Evolutionary conservation across 2,888 invertebrate species (phyloP).

Genomic region (Agrilus mali): DNA sequence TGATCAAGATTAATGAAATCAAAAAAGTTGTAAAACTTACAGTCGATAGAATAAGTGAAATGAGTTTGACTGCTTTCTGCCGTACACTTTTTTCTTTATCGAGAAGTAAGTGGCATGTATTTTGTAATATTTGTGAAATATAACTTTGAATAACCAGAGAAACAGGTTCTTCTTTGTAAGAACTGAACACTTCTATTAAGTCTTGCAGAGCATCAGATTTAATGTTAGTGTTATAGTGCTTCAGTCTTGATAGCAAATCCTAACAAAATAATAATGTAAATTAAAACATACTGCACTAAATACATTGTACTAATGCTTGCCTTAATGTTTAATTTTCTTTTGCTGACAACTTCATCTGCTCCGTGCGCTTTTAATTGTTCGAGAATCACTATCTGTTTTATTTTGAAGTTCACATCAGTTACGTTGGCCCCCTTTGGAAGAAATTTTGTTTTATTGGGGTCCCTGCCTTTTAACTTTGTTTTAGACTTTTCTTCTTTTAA

Average conservation of each 20-base stretch:
- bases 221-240: conserved; percentile 61
- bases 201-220: conserved; percentile 52
- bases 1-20: background rate
- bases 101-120: conserved; percentile 52
- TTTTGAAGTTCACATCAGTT: conserved; percentile 80
- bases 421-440: conserved; percentile 81
- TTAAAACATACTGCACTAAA: background rate
- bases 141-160: conserved; percentile 37
- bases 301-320: conserved; percentile 27
- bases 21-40: conserved; percentile 17
- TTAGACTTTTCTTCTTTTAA: conserved; percentile 64
- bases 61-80: conserved; percentile 42
- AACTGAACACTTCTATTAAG: conserved; percentile 42
- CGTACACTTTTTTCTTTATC: conserved; percentile 57
- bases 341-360: conserved; percentile 45
- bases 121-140: conserved; percentile 55
- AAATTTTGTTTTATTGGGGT: conserved; percentile 43
- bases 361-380: conserved; percentile 53
- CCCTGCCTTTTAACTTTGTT: conserved; percentile 63
- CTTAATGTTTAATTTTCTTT: conserved; percentile 54
- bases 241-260: conserved; percentile 37
- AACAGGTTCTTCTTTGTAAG: conserved; percentile 29
- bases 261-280: conserved; percentile 1
- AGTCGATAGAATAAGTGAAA: conserved; percentile 34
- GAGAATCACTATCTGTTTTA: conserved; percentile 71